phyloP scores from a whole-genome alignment of 2,113 vertebrate genomes.

The Taurulus bubalis region DNA sequence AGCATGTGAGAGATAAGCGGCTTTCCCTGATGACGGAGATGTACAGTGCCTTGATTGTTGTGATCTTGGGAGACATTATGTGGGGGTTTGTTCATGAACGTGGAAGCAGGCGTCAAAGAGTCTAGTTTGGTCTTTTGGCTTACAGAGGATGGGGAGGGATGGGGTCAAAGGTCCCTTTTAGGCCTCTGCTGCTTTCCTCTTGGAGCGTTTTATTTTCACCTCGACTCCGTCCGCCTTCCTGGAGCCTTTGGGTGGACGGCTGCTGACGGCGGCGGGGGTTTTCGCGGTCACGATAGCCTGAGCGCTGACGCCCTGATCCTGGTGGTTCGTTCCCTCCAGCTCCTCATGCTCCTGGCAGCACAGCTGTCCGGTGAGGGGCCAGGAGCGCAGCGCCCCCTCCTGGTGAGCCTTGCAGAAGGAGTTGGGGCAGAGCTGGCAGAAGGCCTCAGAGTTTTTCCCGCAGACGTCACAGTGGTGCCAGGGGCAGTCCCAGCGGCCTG shows the following conservation, averaged over 20 bases:
- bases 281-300: accelerated
- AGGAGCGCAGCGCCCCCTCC: constrained; percentile 86
- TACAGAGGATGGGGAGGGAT: background rate
- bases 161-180: constrained; percentile 55
- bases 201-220: constrained; percentile 60
- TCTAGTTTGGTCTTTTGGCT: constrained; percentile 70
- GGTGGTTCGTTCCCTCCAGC: constrained; percentile 65
- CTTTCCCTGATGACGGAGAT: constrained; percentile 61
- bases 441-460: constrained; percentile 91
- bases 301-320: background rate
- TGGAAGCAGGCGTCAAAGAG: constrained; percentile 40
- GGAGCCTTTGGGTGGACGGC: constrained; percentile 55
- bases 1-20: constrained; percentile 78
- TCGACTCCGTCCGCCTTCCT: constrained; percentile 55
- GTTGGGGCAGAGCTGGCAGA: constrained; percentile 97
- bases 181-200: constrained; percentile 76
- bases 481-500: constrained; percentile 98
- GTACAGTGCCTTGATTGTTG: constrained; percentile 49
- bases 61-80: background rate
- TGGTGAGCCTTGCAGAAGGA: constrained; percentile 97
- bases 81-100: constrained; percentile 2
- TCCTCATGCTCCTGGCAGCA: constrained; percentile 94
- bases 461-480: constrained; percentile 99
- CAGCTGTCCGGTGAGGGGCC: constrained; percentile 83
- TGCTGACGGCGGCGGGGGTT: background rate